phyloP scores from a whole-genome alignment of 2,797 vertebrate genomes.

The Argentina silus region DNA sequence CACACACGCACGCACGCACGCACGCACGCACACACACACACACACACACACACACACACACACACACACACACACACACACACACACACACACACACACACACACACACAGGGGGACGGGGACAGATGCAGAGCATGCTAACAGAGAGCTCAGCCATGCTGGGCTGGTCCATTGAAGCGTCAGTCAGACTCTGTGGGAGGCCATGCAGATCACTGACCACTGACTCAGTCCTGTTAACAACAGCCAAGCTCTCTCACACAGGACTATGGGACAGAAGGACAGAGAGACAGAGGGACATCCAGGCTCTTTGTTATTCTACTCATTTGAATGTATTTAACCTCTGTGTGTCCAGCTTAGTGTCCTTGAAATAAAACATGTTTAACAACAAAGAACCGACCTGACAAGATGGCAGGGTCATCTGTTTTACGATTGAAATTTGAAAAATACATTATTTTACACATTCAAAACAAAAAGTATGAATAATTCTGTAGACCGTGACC shows the following conservation, averaged over 20 bases:
- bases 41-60: background rate
- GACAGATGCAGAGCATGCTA: conserved; percentile 67
- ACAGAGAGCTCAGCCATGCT: conserved; percentile 63
- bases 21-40: conserved; percentile 1
- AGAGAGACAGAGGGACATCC: conserved; percentile 65
- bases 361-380: background rate
- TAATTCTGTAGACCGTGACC: background rate
- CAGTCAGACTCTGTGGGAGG: conserved; percentile 66
- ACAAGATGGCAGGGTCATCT: conserved; percentile 24
- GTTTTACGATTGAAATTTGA: background rate
- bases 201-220: conserved; percentile 71
- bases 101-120: conserved; percentile 34
- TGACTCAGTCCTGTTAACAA: conserved; percentile 49
- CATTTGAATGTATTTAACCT: conserved; percentile 60
- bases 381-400: background rate
- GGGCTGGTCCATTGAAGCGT: conserved; percentile 65
- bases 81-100: conserved; percentile 3
- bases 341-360: conserved; percentile 42
- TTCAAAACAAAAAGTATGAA: background rate
- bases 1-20: background rate
- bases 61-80: conserved; percentile 18
- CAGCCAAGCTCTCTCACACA: conserved; percentile 29
- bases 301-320: conserved; percentile 42
- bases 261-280: conserved; percentile 34
- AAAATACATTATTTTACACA: no score